A percentile compares a stretch with the other conserved stretches of the same genome.
phyloP scores from a whole-genome alignment of 2,113 vertebrate genomes.

The Gallinago paraguaiae region DNA sequence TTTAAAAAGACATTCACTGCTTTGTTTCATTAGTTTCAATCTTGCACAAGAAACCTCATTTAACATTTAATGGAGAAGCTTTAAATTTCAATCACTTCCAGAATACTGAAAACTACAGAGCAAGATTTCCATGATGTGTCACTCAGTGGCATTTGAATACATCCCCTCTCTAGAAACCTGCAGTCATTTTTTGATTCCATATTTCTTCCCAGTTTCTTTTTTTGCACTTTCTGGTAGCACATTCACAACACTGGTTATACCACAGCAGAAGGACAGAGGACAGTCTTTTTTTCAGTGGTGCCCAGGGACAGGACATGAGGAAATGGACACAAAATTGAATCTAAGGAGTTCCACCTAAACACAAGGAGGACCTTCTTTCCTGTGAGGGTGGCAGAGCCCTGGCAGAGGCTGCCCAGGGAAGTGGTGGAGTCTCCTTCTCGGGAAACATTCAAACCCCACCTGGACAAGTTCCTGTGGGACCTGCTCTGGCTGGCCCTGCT shows the following conservation, averaged over 20 bases:
- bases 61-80: constrained; percentile 47
- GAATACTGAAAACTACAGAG: constrained; percentile 17
- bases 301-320: too few relatives aligned
- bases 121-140: constrained; percentile 9
- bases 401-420: too few relatives aligned
- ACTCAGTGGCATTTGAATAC: neutral
- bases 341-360: too few relatives aligned
- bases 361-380: too few relatives aligned
- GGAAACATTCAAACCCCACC: too few relatives aligned
- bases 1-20: neutral
- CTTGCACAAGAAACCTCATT: constrained; percentile 36
- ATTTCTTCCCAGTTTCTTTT: neutral
- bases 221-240: neutral
- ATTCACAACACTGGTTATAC: neutral
- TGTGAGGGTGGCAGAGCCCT: too few relatives aligned
- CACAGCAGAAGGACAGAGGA: neutral
- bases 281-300: too few relatives aligned
- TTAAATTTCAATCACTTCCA: constrained; percentile 41
- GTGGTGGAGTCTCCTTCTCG: too few relatives aligned
- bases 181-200: neutral
- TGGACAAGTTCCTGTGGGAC: too few relatives aligned
- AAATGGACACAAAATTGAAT: too few relatives aligned
- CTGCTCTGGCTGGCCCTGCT: too few relatives aligned
- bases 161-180: neutral
- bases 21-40: constrained; percentile 42